Base-by-base conservation (phyloP, 2,113 vertebrate genomes). In the Charina bottae region DNA sequence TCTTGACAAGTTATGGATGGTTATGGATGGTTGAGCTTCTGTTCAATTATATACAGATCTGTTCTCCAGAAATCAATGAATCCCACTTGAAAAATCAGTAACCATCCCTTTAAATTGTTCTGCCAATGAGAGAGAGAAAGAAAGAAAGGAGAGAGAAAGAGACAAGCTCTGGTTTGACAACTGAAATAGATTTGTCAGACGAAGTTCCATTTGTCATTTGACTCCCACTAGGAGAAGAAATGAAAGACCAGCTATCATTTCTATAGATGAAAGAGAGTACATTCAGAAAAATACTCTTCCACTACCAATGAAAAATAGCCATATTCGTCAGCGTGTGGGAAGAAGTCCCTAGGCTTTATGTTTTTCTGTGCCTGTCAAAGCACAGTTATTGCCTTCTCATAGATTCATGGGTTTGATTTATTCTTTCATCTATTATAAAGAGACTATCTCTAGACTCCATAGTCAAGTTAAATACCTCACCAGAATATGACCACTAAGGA, bases 231-330 rank as follows among this genome's bases (percentile, higher is more conserved):
- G 89, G 68, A 85, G 87, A 62, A 56, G 23, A 85, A 89, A 88
- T 26, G 55, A 60, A 87, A 46, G 55, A 78, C n/a, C 21, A 93
- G 68, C 58, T 49, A 55, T 88, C 46, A 90, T 88, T 72, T 72
- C 92, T 86, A 86, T 59, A 58, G 88, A 89, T 86, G 88, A 92
- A 89, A 86, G 26, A 53, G 13, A 62, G 49, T 72, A 24, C 72
- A 85, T 89, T 89, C 78, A 85, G 83, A 85, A 89, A 85, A 92
- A 86, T 85, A 87, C 42, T 9, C 9, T 60, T 87, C 55, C n/a
- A 11, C 24, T 87, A 1, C 26, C 55, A 87, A 53, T 90, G 91
- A 90, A 83, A 90, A 92, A 78, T 85, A 78, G 84, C 84, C 89
- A 54, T 68, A 86, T 59, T 90, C 90, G 62, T 46, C 37, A 90